Conservation (phyloP, 1,140 invertebrate species). For the Limonius californicus region DNA sequence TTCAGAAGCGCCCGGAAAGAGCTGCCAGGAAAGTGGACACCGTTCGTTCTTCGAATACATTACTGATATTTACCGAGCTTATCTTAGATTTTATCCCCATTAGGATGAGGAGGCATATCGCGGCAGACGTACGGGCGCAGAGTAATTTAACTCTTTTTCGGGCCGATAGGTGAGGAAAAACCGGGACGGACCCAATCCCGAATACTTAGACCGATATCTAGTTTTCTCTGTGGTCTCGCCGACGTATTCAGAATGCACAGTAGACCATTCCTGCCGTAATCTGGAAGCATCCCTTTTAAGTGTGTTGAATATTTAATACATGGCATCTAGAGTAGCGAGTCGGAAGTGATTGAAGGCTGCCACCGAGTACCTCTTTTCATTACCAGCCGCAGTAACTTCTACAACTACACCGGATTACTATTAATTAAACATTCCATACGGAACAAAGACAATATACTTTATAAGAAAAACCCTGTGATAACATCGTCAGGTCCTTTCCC, state of each 20-base stretch:
- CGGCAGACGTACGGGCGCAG: not conserved
- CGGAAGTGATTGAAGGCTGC: conserved; percentile 10
- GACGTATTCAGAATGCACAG: conserved; percentile 24
- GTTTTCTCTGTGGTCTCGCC: not conserved
- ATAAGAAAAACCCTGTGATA: conserved; percentile 7
- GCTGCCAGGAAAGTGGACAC: conserved; percentile 13
- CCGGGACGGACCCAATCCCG: not conserved
- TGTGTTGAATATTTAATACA: conserved; percentile 33
- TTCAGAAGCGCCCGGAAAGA: conserved; percentile 29
- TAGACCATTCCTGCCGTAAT: conserved; percentile 27
- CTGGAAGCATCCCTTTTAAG: conserved; percentile 33
- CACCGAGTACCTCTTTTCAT: conserved; percentile 2
- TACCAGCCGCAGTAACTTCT: not conserved
- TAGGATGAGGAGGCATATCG: not conserved
- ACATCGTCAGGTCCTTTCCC: not conserved
- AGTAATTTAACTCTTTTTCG: not conserved
- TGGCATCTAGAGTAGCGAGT: conserved; percentile 5
- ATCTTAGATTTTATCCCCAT: conserved; percentile 12
- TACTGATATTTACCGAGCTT: conserved; percentile 10
- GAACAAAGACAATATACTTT: conserved; percentile 7
- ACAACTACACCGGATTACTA: not conserved
- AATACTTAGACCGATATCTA: not conserved
- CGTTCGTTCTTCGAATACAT: conserved; percentile 16
- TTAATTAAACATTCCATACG: conserved; percentile 8
- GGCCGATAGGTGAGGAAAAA: not conserved